Percentiles rank a stretch among this genome's conserved stretches.
These are phyloP conservation scores for Damaliscus lunatus DNA, from an alignment of 2,113 vertebrate genomes.

Conservation along the genomic window DNA sequence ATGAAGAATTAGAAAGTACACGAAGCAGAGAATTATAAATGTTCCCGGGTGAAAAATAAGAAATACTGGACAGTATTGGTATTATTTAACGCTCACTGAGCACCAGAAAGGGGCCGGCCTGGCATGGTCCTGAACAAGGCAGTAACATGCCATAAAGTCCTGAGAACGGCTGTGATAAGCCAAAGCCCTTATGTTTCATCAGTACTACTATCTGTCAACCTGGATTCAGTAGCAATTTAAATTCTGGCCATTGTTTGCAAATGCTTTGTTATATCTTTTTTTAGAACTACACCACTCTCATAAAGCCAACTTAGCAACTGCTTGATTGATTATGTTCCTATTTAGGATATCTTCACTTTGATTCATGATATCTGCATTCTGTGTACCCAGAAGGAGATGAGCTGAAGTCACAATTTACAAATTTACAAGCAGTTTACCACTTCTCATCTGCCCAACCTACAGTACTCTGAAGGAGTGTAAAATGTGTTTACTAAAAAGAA, in stretches of 20 bases:
- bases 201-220: slow-evolving; percentile 4
- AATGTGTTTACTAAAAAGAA: background rate
- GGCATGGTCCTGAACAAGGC: background rate
- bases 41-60: background rate
- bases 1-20: slow-evolving; percentile 64
- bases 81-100: slow-evolving; percentile 21
- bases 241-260: background rate
- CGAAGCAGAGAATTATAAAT: slow-evolving; percentile 52
- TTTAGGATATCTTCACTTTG: background rate
- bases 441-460: background rate
- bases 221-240: slow-evolving; percentile 34
- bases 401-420: background rate
- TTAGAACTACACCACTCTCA: background rate
- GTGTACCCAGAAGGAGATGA: background rate
- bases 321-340: background rate
- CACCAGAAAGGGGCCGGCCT: background rate
- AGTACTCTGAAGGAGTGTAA: background rate
- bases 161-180: background rate
- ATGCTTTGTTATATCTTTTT: slow-evolving; percentile 32
- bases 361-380: background rate
- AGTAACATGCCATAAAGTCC: background rate
- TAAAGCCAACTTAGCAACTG: slow-evolving; percentile 13
- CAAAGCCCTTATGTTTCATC: background rate
- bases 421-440: background rate
- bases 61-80: background rate